These are phyloP conservation scores for Calypte anna DNA, from an alignment of 2,113 vertebrate genomes.

Conservation along the genomic window DNA sequence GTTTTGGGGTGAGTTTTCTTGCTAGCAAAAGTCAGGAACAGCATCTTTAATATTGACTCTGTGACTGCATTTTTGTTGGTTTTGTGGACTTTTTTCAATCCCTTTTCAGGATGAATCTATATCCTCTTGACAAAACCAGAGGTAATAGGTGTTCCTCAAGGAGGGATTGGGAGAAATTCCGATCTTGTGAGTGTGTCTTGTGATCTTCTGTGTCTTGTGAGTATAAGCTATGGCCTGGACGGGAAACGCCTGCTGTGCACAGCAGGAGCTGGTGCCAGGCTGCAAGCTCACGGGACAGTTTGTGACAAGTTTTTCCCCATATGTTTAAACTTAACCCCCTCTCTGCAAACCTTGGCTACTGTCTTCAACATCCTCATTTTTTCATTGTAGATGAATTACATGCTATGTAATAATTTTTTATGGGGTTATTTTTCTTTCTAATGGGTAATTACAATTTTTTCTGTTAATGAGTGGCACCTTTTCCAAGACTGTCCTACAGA, in stretches of 20 bases:
- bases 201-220: background rate
- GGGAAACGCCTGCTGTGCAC: slow-evolving; percentile 69
- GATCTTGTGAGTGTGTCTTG: background rate
- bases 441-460: background rate
- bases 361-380: background rate
- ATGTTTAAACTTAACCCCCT: slow-evolving; percentile 20
- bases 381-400: background rate
- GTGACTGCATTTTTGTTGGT: background rate
- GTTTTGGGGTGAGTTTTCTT: background rate
- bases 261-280: slow-evolving; percentile 68
- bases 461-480: background rate
- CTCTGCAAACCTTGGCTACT: background rate
- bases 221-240: background rate
- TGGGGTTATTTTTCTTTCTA: background rate
- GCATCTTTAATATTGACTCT: background rate
- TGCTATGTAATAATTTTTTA: background rate
- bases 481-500: background rate
- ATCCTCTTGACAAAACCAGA: slow-evolving; percentile 7
- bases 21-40: background rate
- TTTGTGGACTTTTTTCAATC: background rate
- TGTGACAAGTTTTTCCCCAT: background rate
- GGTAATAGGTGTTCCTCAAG: background rate
- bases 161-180: slow-evolving; percentile 3
- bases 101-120: background rate
- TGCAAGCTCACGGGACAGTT: background rate